Percentiles rank a stretch among this genome's conserved stretches.
phyloP scores from a whole-genome alignment of 2,888 invertebrate genomes.

The Thymelicus lineola region DNA sequence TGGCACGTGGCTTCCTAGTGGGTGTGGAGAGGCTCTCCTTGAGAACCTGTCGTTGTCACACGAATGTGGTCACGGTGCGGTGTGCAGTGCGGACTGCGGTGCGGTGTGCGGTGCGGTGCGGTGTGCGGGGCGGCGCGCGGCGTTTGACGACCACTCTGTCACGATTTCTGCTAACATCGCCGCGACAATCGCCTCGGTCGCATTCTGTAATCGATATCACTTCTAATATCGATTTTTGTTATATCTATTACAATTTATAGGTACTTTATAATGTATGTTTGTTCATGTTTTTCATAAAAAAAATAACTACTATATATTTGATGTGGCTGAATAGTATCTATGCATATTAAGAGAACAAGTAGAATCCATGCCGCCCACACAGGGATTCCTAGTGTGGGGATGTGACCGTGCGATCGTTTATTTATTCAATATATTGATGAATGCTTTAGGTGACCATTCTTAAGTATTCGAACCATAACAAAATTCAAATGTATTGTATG shows the following conservation, averaged over 20 bases:
- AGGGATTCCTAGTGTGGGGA: too few species aligned
- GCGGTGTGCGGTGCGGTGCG: background rate
- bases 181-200: background rate
- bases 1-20: slow-evolving; percentile 56
- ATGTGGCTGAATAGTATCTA: too few species aligned
- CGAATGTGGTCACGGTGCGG: slow-evolving; percentile 23
- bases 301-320: too few species aligned
- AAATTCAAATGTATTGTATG: slow-evolving; percentile 7
- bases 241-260: too few species aligned
- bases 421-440: background rate
- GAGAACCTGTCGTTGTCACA: slow-evolving; percentile 35
- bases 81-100: too few species aligned
- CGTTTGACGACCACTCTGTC: slow-evolving; percentile 24
- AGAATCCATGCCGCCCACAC: too few species aligned
- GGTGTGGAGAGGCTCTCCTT: slow-evolving; percentile 54
- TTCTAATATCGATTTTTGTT: background rate
- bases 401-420: background rate
- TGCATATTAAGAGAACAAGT: too few species aligned
- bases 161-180: slow-evolving; percentile 32
- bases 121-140: background rate
- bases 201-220: background rate
- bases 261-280: too few species aligned
- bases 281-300: too few species aligned
- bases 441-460: background rate
- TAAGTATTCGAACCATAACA: background rate